Conservation (phyloP, 2,797 vertebrate species). For the Phaenicophaeus curvirostris region DNA sequence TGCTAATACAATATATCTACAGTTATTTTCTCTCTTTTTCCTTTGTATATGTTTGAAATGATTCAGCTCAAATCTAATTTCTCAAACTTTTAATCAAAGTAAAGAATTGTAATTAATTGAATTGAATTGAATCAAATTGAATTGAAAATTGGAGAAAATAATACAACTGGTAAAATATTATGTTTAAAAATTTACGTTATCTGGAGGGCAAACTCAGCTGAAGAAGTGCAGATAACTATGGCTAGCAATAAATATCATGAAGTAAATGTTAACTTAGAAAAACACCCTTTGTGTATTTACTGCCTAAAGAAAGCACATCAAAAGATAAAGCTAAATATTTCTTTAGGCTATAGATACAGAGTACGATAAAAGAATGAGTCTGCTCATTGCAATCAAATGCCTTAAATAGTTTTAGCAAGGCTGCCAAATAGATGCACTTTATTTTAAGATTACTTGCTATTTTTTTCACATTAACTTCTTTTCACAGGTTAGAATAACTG, state of each 20-base stretch:
- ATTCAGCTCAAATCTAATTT: neutral
- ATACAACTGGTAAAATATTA: neutral
- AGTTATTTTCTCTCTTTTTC: neutral
- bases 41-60: neutral
- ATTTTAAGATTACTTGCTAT: neutral
- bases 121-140: neutral
- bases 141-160: neutral
- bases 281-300: neutral
- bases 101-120: neutral
- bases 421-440: neutral
- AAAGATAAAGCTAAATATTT: conserved; percentile 6
- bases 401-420: neutral
- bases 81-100: neutral
- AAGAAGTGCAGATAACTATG: neutral
- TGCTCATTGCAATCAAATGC: neutral
- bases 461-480: neutral
- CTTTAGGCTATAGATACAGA: neutral
- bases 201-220: neutral
- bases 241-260: neutral
- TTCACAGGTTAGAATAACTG: neutral
- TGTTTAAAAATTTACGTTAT: neutral
- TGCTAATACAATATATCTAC: neutral
- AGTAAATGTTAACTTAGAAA: neutral
- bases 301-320: neutral
- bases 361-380: neutral